Evolutionary conservation across 2,113 vertebrate genomes (phyloP).

Genomic region (Callochromis pleurospilus): DNA sequence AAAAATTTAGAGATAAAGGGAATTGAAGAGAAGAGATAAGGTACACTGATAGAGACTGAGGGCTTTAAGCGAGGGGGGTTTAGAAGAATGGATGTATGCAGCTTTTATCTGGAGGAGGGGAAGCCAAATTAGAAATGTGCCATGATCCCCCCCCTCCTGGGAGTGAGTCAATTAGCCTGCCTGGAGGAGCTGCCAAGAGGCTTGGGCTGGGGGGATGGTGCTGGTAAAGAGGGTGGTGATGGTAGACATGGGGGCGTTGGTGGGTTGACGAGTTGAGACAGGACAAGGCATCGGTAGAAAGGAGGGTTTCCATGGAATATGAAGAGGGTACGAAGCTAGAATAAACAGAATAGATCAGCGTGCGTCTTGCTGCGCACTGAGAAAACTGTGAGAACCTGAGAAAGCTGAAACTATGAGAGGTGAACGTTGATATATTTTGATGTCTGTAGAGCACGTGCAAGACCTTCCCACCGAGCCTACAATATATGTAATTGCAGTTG

Average conservation of each 20-base stretch:
- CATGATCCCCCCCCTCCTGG: conserved; percentile 62
- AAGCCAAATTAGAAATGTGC: conserved; percentile 66
- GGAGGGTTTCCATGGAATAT: neutral
- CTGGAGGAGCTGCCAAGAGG: conserved; percentile 57
- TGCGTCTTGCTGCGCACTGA: neutral
- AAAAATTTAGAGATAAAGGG: neutral
- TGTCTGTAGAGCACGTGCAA: neutral
- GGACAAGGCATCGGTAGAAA: conserved; percentile 20
- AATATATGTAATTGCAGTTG: neutral
- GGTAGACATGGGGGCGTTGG: neutral
- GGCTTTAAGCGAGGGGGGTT: neutral
- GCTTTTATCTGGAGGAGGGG: conserved; percentile 61
- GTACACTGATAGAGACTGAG: neutral
- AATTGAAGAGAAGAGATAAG: neutral
- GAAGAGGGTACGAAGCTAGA: neutral
- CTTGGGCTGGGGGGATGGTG: conserved; percentile 37
- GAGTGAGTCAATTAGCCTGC: conserved; percentile 68
- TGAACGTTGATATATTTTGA: neutral
- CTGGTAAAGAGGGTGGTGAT: neutral
- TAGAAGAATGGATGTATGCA: conserved; percentile 22
- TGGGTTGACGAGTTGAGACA: neutral
- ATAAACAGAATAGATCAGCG: neutral
- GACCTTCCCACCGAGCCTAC: neutral
- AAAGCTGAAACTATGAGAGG: neutral
- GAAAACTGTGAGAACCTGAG: neutral